phyloP scores from a whole-genome alignment of 2,113 vertebrate species.

The Lontra canadensis region DNA sequence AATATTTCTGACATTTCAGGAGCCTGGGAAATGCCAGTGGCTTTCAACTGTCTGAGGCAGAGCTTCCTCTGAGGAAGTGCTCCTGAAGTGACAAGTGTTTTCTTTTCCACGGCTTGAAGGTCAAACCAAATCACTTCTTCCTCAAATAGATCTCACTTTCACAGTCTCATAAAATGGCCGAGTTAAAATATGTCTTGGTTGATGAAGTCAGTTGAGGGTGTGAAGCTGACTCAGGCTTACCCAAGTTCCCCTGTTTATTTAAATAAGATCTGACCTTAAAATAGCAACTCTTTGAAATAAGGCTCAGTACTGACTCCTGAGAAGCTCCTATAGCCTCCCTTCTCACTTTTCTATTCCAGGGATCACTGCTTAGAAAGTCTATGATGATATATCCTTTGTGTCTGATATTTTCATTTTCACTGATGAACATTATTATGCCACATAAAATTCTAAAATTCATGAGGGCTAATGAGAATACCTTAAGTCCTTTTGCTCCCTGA shows the following conservation, averaged over 20 bases:
- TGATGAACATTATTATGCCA: slow-evolving; percentile 12
- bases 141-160: slow-evolving; percentile 64
- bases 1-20: slow-evolving; percentile 57
- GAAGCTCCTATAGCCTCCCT: not conserved
- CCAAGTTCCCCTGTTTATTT: slow-evolving; percentile 81
- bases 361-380: slow-evolving; percentile 52
- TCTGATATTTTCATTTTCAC: slow-evolving; percentile 44
- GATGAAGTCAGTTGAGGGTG: slow-evolving; percentile 78
- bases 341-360: slow-evolving; percentile 27
- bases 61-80: slow-evolving; percentile 48
- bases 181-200: slow-evolving; percentile 78
- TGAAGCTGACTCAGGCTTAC: slow-evolving; percentile 82
- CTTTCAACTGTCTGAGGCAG: not conserved
- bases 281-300: slow-evolving; percentile 69
- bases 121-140: slow-evolving; percentile 63
- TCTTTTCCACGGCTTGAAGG: slow-evolving; percentile 61
- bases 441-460: slow-evolving; percentile 38
- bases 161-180: slow-evolving; percentile 73
- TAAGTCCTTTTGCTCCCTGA: slow-evolving; percentile 17
- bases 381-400: not conserved
- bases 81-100: slow-evolving; percentile 48
- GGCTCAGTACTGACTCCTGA: slow-evolving; percentile 65
- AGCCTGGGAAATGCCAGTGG: slow-evolving; percentile 9
- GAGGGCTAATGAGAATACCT: slow-evolving; percentile 28
- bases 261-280: slow-evolving; percentile 81